phyloP scores from a whole-genome alignment of 1,140 invertebrate species.

The Saccostrea echinata region DNA sequence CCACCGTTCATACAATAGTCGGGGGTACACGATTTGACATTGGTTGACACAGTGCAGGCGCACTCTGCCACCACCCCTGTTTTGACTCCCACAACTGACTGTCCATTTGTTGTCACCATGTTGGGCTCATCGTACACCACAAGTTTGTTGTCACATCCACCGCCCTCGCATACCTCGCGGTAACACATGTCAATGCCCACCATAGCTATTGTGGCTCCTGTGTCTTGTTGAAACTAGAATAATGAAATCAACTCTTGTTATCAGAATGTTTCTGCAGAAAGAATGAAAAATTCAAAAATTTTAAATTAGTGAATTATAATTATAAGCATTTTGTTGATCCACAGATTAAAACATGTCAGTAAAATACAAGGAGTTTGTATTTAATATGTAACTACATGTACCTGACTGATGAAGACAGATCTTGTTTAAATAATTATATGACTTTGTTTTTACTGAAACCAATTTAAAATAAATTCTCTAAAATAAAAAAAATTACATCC shows the following conservation, averaged over 20 bases:
- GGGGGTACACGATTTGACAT: constrained; percentile 86
- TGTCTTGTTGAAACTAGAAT: constrained; percentile 88
- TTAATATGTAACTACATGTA: too few relatives aligned
- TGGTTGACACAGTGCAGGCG: constrained; percentile 66
- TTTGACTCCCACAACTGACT: constrained; percentile 95
- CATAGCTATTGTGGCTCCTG: constrained; percentile 97
- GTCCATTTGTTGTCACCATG: constrained; percentile 97
- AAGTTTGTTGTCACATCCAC: constrained; percentile 93
- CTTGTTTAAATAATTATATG: too few relatives aligned
- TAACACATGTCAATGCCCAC: constrained; percentile 98
- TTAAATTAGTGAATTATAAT: too few relatives aligned
- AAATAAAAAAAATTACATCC: too few relatives aligned
- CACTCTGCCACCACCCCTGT: constrained; percentile 94
- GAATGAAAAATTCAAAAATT: too few relatives aligned
- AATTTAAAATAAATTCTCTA: too few relatives aligned
- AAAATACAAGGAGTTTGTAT: too few relatives aligned
- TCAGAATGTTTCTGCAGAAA: too few relatives aligned
- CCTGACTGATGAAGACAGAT: too few relatives aligned
- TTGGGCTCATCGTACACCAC: constrained; percentile 88
- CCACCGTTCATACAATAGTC: constrained; percentile 97
- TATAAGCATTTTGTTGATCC: too few relatives aligned
- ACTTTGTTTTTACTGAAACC: too few relatives aligned
- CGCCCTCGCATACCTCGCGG: constrained; percentile 92
- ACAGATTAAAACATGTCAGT: too few relatives aligned
- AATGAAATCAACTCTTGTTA: constrained; percentile 41